Conservation (phyloP, 1,140 invertebrate species). For the Drosophila truncata region DNA sequence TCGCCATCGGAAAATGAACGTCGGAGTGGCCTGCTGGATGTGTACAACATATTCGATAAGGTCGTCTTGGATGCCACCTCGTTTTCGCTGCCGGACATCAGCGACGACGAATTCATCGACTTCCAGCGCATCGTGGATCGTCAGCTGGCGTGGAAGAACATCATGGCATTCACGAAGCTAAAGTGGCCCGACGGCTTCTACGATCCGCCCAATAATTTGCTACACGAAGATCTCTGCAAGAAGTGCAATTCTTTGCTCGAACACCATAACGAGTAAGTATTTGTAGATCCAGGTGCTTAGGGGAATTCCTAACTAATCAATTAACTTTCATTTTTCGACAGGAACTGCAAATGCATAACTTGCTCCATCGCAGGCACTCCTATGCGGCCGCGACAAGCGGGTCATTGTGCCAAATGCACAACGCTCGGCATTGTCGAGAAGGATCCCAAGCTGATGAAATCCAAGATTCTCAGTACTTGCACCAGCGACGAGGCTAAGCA, state of each 20-base stretch:
- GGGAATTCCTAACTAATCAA: background rate
- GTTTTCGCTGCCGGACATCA: slow-evolving; percentile 77
- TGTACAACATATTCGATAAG: slow-evolving; percentile 83
- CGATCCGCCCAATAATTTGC: slow-evolving; percentile 78
- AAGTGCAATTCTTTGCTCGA: slow-evolving; percentile 80
- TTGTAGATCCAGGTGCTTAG: too few relatives aligned
- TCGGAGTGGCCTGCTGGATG: slow-evolving; percentile 74
- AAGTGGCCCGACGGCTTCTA: slow-evolving; percentile 82
- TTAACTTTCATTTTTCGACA: slow-evolving; percentile 8
- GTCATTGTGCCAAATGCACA: slow-evolving; percentile 78
- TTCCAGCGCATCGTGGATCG: slow-evolving; percentile 80
- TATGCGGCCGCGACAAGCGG: slow-evolving; percentile 64
- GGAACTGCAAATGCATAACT: slow-evolving; percentile 83
- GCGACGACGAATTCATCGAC: slow-evolving; percentile 79
- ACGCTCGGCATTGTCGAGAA: slow-evolving; percentile 80
- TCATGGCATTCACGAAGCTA: slow-evolving; percentile 81
- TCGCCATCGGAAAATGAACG: slow-evolving; percentile 77
- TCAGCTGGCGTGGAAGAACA: slow-evolving; percentile 82
- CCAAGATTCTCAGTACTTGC: slow-evolving; percentile 81
- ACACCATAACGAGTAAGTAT: slow-evolving; percentile 77
- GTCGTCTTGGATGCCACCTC: slow-evolving; percentile 80
- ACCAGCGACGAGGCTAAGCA: slow-evolving; percentile 75
- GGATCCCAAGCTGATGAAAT: slow-evolving; percentile 80
- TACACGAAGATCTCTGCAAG: slow-evolving; percentile 77
- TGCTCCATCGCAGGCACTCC: slow-evolving; percentile 83